Evolutionary conservation across 2,888 invertebrate genomes (phyloP).

Genomic region (Carpatolechia fugitivella): DNA sequence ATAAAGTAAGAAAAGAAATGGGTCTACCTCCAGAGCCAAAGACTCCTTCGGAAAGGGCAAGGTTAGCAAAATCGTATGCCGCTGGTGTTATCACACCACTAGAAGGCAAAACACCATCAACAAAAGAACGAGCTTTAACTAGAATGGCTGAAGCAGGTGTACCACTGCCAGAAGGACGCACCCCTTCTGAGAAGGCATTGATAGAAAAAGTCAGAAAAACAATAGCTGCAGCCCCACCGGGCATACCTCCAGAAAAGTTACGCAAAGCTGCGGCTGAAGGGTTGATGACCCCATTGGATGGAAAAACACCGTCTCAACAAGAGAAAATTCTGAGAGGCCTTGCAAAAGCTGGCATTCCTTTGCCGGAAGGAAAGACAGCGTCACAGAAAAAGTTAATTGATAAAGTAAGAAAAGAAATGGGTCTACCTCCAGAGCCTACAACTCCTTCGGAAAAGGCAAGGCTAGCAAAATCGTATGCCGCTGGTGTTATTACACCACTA

Average conservation of each 20-base stretch:
- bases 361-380: slow-evolving; percentile 35
- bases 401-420: slow-evolving; percentile 27
- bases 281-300: slow-evolving; percentile 24
- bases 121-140: too few species aligned
- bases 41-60: too few species aligned
- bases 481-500: slow-evolving; percentile 28
- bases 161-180: too few species aligned
- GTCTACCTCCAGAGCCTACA: slow-evolving; percentile 30
- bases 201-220: too few species aligned
- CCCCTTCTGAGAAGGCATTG: too few species aligned
- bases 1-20: background rate
- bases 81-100: too few species aligned
- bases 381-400: slow-evolving; percentile 40
- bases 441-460: slow-evolving; percentile 29
- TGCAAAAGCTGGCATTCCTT: slow-evolving; percentile 18
- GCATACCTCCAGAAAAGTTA: slow-evolving; percentile 25
- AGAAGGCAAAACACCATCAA: too few species aligned
- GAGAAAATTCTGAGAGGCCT: background rate
- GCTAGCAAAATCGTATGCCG: slow-evolving; percentile 23
- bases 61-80: too few species aligned
- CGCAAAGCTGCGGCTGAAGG: slow-evolving; percentile 27
- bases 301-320: background rate
- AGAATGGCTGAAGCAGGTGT: too few species aligned
- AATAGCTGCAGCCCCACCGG: background rate
- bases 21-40: too few species aligned